phyloP scores from a whole-genome alignment of 2,797 vertebrate genomes.

The Varecia variegata region DNA sequence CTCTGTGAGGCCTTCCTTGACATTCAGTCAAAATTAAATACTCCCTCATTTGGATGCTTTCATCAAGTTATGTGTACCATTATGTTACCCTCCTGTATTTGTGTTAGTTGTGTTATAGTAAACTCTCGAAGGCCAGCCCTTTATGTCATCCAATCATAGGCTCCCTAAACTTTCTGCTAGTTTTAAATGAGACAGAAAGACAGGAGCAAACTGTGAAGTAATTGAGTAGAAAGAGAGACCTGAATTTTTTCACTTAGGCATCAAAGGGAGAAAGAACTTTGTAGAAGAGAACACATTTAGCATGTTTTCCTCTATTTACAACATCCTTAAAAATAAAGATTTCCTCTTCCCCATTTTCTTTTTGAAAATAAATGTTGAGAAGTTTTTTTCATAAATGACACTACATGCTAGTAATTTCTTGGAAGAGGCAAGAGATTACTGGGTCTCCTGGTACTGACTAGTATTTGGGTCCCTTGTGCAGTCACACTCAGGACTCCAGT shows the following conservation, averaged over 20 bases:
- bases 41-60: neutral
- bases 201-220: neutral
- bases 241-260: neutral
- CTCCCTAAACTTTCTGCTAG: neutral
- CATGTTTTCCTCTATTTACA: neutral
- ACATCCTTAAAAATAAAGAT: slow-evolving; percentile 33
- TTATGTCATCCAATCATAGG: neutral
- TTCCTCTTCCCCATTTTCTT: neutral
- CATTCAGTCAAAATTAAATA: slow-evolving; percentile 15
- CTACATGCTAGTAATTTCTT: slow-evolving; percentile 69
- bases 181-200: neutral
- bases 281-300: neutral
- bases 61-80: neutral
- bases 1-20: neutral
- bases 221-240: neutral
- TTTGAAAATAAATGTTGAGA: slow-evolving; percentile 48
- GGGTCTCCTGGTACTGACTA: slow-evolving; percentile 57
- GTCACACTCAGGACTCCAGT: slow-evolving; percentile 38
- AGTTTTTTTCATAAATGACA: slow-evolving; percentile 63
- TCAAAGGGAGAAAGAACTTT: slow-evolving; percentile 23
- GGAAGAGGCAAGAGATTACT: slow-evolving; percentile 64
- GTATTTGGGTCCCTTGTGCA: slow-evolving; percentile 47
- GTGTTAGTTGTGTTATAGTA: neutral
- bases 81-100: neutral
- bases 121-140: neutral